phyloP scores from a whole-genome alignment of 2,888 invertebrate species.

The Aleiodes testaceus region DNA sequence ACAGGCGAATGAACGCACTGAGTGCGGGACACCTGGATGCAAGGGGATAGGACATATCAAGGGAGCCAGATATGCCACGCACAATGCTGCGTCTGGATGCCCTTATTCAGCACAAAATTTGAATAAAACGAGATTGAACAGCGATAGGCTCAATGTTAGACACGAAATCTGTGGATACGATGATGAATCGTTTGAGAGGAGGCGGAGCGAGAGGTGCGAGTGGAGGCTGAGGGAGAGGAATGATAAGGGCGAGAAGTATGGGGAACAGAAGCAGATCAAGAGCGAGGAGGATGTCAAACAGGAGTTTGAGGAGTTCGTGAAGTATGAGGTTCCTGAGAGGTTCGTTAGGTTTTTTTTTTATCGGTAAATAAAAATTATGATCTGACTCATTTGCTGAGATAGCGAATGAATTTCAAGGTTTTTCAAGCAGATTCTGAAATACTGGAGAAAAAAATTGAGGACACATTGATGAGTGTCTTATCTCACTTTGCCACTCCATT shows the following conservation, averaged over 20 bases:
- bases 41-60: slow-evolving; percentile 91
- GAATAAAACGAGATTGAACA: slow-evolving; percentile 72
- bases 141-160: slow-evolving; percentile 75
- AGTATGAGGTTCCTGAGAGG: slow-evolving; percentile 62
- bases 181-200: slow-evolving; percentile 62
- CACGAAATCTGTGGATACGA: slow-evolving; percentile 70
- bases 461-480: too few species aligned
- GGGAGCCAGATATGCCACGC: slow-evolving; percentile 84
- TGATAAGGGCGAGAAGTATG: slow-evolving; percentile 36
- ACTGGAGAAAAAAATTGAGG: too few species aligned
- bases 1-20: slow-evolving; percentile 77
- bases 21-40: slow-evolving; percentile 90
- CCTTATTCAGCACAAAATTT: slow-evolving; percentile 81
- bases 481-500: too few species aligned
- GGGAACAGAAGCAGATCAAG: slow-evolving; percentile 40
- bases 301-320: slow-evolving; percentile 67
- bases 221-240: slow-evolving; percentile 63
- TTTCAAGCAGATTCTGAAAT: not conserved
- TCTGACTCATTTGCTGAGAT: too few species aligned
- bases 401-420: too few species aligned
- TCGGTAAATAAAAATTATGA: too few species aligned
- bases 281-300: slow-evolving; percentile 64
- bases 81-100: slow-evolving; percentile 82
- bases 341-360: slow-evolving; percentile 59
- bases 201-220: slow-evolving; percentile 65